phyloP scores from a whole-genome alignment of 2,797 vertebrate species.

The Xerus rutilus region DNA sequence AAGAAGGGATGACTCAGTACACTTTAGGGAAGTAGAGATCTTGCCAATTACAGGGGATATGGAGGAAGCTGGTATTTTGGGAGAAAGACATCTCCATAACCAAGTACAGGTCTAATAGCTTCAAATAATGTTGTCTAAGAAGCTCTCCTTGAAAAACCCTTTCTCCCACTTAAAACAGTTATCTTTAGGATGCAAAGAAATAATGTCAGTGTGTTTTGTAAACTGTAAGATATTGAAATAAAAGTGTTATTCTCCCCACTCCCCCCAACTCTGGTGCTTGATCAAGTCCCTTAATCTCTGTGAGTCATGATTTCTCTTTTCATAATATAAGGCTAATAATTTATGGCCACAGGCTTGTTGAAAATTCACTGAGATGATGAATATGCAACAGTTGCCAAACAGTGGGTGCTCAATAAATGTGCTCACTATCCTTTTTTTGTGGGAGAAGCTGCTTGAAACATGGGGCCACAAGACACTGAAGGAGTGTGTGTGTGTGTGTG shows the following conservation, averaged over 20 bases:
- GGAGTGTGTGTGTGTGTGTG: neutral
- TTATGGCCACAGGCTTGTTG: neutral
- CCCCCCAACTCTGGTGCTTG: neutral
- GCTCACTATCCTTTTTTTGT: neutral
- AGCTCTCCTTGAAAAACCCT: neutral
- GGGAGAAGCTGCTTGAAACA: neutral
- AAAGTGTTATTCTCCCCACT: neutral
- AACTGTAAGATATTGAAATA: slow-evolving; percentile 24
- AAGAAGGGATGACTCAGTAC: slow-evolving; percentile 76
- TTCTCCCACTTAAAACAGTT: neutral
- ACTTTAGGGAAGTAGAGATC: slow-evolving; percentile 57
- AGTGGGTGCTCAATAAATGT: neutral
- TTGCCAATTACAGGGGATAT: slow-evolving; percentile 74
- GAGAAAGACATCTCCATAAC: slow-evolving; percentile 48
- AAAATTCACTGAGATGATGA: neutral
- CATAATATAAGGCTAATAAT: neutral
- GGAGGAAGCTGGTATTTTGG: slow-evolving; percentile 69
- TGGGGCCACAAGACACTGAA: neutral
- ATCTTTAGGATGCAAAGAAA: slow-evolving; percentile 42
- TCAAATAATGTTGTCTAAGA: slow-evolving; percentile 62
- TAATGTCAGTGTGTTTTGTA: neutral
- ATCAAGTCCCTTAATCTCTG: neutral
- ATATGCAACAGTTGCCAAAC: neutral
- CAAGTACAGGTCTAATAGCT: slow-evolving; percentile 43
- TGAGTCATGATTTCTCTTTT: neutral